A percentile compares a stretch with the other conserved stretches of the same genome.
These are phyloP conservation scores for Trissoscelio sp. DNA, from an alignment of 2,888 invertebrate species.

Conservation along the genomic window DNA sequence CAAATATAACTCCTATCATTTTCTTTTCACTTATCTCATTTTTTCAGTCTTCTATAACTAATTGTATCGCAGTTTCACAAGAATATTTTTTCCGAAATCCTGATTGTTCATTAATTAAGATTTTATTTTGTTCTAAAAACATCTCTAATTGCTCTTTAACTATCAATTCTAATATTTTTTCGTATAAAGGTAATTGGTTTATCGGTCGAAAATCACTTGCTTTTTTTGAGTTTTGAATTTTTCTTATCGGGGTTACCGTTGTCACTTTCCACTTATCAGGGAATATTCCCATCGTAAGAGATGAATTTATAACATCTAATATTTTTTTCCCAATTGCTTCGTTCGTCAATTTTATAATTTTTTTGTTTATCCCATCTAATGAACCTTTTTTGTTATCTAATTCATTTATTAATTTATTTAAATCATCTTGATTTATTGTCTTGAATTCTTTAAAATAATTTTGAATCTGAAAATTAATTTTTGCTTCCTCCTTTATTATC, in stretches of 20 bases:
- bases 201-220: constrained; percentile 12
- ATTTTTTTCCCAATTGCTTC: too few species aligned
- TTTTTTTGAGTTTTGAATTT: not conserved
- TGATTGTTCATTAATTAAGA: constrained; percentile 12
- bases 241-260: not conserved
- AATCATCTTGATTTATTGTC: too few species aligned
- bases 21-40: not conserved
- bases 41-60: constrained; percentile 20
- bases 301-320: too few species aligned
- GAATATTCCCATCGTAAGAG: too few species aligned
- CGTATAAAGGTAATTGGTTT: constrained; percentile 18
- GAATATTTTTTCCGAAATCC: constrained; percentile 10
- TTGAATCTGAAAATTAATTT: too few species aligned
- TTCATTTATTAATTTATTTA: too few species aligned
- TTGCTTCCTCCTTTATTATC: too few species aligned
- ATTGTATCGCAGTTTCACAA: constrained; percentile 28
- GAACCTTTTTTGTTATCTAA: too few species aligned
- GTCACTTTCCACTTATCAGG: too few species aligned
- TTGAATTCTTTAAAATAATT: too few species aligned
- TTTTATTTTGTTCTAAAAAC: not conserved
- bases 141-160: constrained; percentile 22
- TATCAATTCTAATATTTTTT: constrained; percentile 20
- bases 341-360: too few species aligned
- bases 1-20: not conserved
- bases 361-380: too few species aligned